Conservation (phyloP, 2,797 vertebrate genomes). For the Bucorvus abyssinicus region DNA sequence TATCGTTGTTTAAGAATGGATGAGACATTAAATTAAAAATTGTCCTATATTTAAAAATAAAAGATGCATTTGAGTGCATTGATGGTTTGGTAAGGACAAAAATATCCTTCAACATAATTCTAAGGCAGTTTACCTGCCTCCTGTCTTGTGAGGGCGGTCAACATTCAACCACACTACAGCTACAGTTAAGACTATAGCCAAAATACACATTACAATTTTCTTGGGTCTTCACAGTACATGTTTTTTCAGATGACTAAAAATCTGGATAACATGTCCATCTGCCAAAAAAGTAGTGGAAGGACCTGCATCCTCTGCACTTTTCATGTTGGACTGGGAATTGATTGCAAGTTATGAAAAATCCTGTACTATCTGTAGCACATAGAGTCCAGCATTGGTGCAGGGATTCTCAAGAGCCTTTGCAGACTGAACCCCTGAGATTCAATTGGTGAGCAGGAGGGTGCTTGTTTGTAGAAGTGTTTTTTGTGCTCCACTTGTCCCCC, state of each 20-base stretch:
- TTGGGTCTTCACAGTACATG: not conserved
- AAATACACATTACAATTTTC: not conserved
- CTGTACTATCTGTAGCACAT: not conserved
- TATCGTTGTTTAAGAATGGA: not conserved
- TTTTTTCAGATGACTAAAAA: not conserved
- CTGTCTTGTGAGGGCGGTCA: not conserved
- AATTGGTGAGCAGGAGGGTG: not conserved
- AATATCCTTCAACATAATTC: not conserved
- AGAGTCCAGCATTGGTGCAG: not conserved
- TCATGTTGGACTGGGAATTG: not conserved
- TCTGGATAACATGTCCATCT: not conserved
- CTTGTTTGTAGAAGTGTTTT: not conserved
- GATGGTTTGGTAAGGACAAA: not conserved
- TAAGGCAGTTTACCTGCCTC: not conserved
- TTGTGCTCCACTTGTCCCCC: not conserved
- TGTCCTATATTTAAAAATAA: not conserved
- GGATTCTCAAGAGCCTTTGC: not conserved
- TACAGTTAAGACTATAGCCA: not conserved
- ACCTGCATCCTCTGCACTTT: not conserved
- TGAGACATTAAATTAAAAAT: not conserved
- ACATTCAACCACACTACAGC: not conserved
- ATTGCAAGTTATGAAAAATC: not conserved
- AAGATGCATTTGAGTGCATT: not conserved
- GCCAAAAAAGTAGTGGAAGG: not conserved
- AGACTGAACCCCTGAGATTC: not conserved